These are phyloP conservation scores for Microtus pennsylvanicus DNA, from an alignment of 2,113 vertebrate genomes.

Conservation along the genomic window DNA sequence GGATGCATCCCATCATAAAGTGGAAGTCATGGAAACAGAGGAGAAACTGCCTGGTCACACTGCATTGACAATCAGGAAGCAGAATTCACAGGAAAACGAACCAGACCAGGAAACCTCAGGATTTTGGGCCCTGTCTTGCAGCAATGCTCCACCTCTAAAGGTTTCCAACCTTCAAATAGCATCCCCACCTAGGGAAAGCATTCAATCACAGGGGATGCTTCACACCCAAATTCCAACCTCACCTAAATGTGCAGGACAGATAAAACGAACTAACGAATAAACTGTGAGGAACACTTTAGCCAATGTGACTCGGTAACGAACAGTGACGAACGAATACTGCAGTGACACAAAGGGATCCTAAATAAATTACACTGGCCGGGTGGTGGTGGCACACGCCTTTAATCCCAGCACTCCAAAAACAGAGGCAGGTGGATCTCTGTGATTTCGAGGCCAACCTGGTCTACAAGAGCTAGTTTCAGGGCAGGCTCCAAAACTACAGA, in stretches of 20 bases:
- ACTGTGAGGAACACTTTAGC: neutral
- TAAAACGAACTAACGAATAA: neutral
- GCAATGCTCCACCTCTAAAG: neutral
- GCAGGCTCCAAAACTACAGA: too few species aligned
- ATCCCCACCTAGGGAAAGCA: neutral
- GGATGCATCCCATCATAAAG: too few species aligned
- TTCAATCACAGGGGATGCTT: neutral
- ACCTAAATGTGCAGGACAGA: neutral
- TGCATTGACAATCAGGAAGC: neutral
- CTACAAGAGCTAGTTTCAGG: too few species aligned
- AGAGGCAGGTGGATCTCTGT: too few species aligned
- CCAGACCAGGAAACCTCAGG: neutral
- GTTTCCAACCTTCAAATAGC: neutral
- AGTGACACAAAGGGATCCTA: neutral
- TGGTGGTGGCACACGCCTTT: too few species aligned
- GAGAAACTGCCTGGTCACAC: too few species aligned
- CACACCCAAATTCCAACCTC: neutral
- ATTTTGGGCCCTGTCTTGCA: neutral
- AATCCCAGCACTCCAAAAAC: too few species aligned
- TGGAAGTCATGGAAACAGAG: neutral
- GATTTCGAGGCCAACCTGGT: too few species aligned
- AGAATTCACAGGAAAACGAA: neutral
- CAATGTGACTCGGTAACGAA: neutral
- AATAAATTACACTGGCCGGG: neutral
- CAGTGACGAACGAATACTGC: neutral